Evolutionary conservation across 2,888 invertebrate genomes (phyloP), one percentile per base, ranked within the genome.

Genomic region (Zygogramma bicolorata): DNA sequence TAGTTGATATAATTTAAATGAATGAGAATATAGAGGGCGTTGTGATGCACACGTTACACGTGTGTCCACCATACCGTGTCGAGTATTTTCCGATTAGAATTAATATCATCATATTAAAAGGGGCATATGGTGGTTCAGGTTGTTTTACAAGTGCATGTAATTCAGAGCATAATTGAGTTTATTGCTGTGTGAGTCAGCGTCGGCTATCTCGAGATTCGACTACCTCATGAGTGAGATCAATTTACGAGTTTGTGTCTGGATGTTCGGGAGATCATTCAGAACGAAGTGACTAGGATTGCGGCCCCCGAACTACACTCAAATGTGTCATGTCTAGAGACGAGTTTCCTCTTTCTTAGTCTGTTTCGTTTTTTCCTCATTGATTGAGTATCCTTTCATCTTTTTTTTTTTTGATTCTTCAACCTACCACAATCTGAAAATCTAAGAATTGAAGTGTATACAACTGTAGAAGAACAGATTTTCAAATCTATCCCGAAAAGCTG

Each of bases 1-100:
- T 76, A 81, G 78, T 73, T 68, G 77, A 79, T 80, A 85, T 83
- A 83, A 85, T 85, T 85, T 85, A 82, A 85, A 85, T 85, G 84
- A 82, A 84, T 82, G 82, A 84, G 83, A 84, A 83, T 79, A 80
- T 78, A 80, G 81, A 79, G 82, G 82, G 82, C 80, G 82, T 79
- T 77, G 80, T 83, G 83, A 84, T 84, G 84, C 77, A 79, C 82
- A 79, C 70, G 77, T 77, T 81, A 81, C 84, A 84, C 84, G 84
- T 85, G 84, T 84, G 84, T 80, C 76, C 81, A 77, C 77, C 81
- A 71, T 71, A 82, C 77, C 83, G 80, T 83, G 75, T 78, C 82
- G 80, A 76, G 80, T 82, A 80, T 83, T 83, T 82, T 83, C 80
- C 80, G 82, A 82, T 84, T 83, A 83, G 79, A 81, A 77, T 78